Percentiles rank a stretch among this genome's conserved stretches.
Conservation (phyloP, 2,797 vertebrate species). For the Rallus crepitans region DNA sequence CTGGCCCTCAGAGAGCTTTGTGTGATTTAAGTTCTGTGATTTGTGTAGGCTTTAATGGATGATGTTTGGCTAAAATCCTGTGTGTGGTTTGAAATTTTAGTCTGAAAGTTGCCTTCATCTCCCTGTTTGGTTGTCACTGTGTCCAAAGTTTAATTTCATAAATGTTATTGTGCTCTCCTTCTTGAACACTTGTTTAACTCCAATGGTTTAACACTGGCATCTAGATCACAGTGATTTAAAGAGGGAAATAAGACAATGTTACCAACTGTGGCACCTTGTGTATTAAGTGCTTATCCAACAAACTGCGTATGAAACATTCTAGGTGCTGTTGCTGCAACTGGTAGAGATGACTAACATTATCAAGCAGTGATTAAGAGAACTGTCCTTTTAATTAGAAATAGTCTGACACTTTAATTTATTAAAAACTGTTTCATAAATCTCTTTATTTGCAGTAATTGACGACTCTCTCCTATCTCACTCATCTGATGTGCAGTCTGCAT, state of each 20-base stretch:
- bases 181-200: not conserved
- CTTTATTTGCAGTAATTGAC: not conserved
- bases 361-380: not conserved
- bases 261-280: not conserved
- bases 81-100: not conserved
- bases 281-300: not conserved
- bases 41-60: not conserved
- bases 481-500: not conserved
- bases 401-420: not conserved
- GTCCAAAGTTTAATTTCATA: not conserved
- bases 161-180: not conserved
- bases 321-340: not conserved
- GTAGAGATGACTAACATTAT: not conserved
- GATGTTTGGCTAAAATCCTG: not conserved
- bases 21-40: not conserved
- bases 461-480: not conserved
- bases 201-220: not conserved
- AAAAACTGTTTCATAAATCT: not conserved
- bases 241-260: not conserved
- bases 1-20: not conserved
- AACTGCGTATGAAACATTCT: not conserved
- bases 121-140: not conserved
- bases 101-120: not conserved
- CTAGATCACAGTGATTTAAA: not conserved
- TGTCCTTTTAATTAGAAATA: not conserved